A percentile compares a stretch with the other conserved stretches of the same genome.
Conservation (phyloP, 2,888 invertebrate genomes). For the Ochlodes sylvanus region DNA sequence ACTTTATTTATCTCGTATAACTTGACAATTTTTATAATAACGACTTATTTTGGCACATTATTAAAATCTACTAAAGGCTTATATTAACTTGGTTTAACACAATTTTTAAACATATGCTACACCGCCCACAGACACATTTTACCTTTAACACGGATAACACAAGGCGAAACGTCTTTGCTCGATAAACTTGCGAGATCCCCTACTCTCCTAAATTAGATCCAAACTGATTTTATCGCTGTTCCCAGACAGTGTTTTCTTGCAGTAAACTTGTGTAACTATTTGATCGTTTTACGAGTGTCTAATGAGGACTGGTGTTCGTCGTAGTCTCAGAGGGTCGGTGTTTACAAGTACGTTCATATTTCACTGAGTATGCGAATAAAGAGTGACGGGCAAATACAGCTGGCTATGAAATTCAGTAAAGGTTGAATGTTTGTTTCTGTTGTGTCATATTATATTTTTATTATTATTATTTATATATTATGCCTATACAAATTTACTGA, state of each 20-base stretch:
- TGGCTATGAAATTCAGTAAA: background rate
- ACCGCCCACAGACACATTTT: constrained; percentile 1
- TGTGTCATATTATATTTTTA: no score
- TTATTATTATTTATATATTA: no score
- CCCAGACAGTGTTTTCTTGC: constrained; percentile 47
- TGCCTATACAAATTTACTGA: no score
- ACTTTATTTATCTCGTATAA: background rate
- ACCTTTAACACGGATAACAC: constrained; percentile 22
- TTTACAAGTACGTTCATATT: constrained; percentile 69
- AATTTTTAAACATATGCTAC: no score
- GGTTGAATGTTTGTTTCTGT: background rate
- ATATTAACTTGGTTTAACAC: no score
- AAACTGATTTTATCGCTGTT: constrained; percentile 43
- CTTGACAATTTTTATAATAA: no score
- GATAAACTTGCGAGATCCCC: constrained; percentile 34
- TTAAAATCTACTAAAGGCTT: no score
- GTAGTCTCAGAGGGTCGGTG: constrained; percentile 66
- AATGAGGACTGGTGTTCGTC: constrained; percentile 65
- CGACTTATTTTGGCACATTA: no score
- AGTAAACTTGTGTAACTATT: constrained; percentile 55
- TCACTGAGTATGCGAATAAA: constrained; percentile 48
- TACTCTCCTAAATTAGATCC: constrained; percentile 38
- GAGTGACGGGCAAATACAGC: background rate
- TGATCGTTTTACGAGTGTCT: constrained; percentile 71
- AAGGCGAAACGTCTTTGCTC: constrained; percentile 29